These are phyloP conservation scores for Ornithoptera alexandrae DNA, from an alignment of 2,888 invertebrate species.

Conservation along the genomic window DNA sequence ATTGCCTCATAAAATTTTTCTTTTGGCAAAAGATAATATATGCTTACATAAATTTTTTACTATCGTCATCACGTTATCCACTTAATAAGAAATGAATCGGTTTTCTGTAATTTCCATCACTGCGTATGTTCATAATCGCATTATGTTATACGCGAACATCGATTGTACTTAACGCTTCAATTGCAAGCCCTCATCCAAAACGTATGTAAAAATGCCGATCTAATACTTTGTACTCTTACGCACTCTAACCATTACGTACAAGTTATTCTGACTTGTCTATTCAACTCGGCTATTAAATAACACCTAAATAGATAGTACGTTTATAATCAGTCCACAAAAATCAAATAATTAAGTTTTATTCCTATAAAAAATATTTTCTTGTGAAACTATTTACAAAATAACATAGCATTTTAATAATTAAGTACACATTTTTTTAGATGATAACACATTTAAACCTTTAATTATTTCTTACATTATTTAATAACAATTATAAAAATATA, in stretches of 20 bases:
- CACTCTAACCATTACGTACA: not conserved
- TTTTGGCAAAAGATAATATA: conserved; percentile 4
- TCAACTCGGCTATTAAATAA: no score
- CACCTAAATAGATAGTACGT: not conserved
- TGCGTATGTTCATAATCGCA: conserved; percentile 11
- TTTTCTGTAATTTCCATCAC: conserved; percentile 14
- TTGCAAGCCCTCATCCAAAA: conserved; percentile 24
- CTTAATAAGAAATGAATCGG: conserved; percentile 8
- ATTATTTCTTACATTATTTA: no score
- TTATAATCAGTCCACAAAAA: not conserved
- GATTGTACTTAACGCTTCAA: conserved; percentile 24
- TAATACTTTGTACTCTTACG: not conserved
- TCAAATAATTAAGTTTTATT: not conserved
- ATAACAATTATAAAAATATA: no score
- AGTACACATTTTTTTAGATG: no score
- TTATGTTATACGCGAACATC: conserved; percentile 17
- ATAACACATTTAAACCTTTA: no score
- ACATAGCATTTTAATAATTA: no score
- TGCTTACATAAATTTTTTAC: conserved; percentile 11
- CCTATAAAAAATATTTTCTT: no score
- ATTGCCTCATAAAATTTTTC: conserved; percentile 3
- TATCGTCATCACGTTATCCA: conserved; percentile 11
- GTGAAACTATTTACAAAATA: no score
- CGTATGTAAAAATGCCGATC: not conserved
- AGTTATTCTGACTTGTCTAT: not conserved